Conservation (phyloP, 2,888 invertebrate species). For the Morpho achilles region DNA sequence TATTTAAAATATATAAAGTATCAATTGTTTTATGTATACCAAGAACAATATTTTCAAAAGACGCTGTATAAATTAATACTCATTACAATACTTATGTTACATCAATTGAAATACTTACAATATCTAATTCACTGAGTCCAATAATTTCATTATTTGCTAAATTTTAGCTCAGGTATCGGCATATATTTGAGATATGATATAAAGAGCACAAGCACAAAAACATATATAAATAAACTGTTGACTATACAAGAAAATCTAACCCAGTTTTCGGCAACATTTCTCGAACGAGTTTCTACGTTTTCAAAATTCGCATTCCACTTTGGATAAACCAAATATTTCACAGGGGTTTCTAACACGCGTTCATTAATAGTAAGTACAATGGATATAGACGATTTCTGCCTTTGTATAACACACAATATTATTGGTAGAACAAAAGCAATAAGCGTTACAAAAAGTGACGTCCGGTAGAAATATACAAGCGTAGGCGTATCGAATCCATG, state of each 20-base stretch:
- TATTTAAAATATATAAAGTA: too few relatives aligned
- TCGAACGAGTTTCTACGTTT: slow-evolving; percentile 10
- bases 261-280: slow-evolving; percentile 32
- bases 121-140: neutral
- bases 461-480: slow-evolving; percentile 40
- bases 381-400: slow-evolving; percentile 25
- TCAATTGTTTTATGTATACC: too few relatives aligned
- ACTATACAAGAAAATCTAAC: slow-evolving; percentile 37
- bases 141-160: too few relatives aligned
- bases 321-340: slow-evolving; percentile 34
- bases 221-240: slow-evolving; percentile 30
- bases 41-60: too few relatives aligned
- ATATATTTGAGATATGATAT: slow-evolving; percentile 34
- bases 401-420: slow-evolving; percentile 30
- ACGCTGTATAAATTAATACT: too few relatives aligned
- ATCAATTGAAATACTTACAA: neutral
- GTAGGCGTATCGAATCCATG: slow-evolving; percentile 35
- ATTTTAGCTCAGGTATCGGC: slow-evolving; percentile 30
- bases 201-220: slow-evolving; percentile 30
- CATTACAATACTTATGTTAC: neutral
- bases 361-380: slow-evolving; percentile 35
- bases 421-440: slow-evolving; percentile 35
- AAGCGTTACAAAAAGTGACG: slow-evolving; percentile 37
- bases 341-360: slow-evolving; percentile 29
- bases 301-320: slow-evolving; percentile 30